Evolutionary conservation across 2,113 vertebrate species (phyloP).

Genomic region (Neolamprologus tretocephalus): DNA sequence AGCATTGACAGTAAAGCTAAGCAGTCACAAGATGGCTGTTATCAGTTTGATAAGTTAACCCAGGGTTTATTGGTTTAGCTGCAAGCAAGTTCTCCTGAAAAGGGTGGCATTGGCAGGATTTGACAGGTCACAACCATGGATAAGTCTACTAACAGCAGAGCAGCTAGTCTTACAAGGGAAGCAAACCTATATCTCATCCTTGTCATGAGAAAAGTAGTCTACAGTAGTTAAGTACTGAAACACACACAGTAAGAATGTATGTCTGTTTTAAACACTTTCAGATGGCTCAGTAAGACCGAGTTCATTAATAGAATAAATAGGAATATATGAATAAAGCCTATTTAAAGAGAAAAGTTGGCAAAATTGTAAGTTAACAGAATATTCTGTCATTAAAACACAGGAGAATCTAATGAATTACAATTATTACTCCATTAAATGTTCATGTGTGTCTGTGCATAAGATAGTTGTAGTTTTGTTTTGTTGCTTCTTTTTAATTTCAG

Average conservation of each 20-base stretch:
- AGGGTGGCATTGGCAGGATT: neutral
- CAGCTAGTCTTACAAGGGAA: neutral
- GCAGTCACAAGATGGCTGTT: neutral
- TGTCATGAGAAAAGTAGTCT: neutral
- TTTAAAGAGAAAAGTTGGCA: neutral
- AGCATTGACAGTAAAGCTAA: neutral
- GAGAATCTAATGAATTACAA: neutral
- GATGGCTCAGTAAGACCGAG: neutral
- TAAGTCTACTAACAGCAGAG: neutral
- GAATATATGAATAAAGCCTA: neutral
- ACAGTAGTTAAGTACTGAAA: neutral
- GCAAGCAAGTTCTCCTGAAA: neutral
- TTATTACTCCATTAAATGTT: neutral
- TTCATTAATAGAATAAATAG: neutral
- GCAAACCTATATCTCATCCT: accelerated
- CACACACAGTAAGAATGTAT: neutral
- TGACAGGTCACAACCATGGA: neutral
- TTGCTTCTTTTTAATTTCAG: neutral
- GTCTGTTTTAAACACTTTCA: neutral
- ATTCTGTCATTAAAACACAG: neutral
- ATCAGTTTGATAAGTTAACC: neutral
- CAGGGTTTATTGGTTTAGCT: neutral
- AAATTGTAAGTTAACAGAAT: neutral
- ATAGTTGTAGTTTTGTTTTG: neutral
- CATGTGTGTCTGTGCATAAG: neutral